Percentiles rank a stretch among this genome's conserved stretches.
These are phyloP conservation scores for Drosophila navojoa DNA, from an alignment of 1,140 invertebrate genomes.

Conservation along the genomic window DNA sequence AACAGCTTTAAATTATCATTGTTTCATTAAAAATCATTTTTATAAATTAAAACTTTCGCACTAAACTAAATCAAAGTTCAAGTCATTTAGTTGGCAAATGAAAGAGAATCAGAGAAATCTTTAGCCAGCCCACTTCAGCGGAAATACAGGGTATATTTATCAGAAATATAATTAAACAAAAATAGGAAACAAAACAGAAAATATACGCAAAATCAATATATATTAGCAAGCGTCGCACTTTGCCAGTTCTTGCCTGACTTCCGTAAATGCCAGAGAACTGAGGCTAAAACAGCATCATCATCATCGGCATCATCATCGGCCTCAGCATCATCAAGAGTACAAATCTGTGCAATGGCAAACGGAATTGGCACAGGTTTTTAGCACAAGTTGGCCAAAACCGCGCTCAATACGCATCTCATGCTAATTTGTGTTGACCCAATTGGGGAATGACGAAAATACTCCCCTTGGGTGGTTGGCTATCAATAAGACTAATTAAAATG, in stretches of 20 bases:
- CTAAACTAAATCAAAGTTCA: no score
- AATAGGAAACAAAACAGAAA: no score
- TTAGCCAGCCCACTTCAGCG: neutral
- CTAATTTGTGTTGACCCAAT: conserved; percentile 59
- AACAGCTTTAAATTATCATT: no score
- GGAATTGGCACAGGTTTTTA: conserved; percentile 17
- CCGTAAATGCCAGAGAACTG: conserved; percentile 1
- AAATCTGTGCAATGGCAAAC: neutral
- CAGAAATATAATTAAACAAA: neutral
- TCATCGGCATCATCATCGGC: neutral
- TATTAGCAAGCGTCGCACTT: neutral
- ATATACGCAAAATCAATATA: no score
- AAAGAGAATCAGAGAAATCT: neutral
- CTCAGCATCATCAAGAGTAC: no score
- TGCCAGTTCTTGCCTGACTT: conserved; percentile 4
- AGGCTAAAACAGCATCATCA: neutral
- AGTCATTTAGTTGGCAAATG: no score
- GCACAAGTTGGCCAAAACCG: conserved; percentile 48
- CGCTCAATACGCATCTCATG: conserved; percentile 69
- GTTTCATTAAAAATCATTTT: no score
- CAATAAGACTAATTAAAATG: conserved; percentile 74
- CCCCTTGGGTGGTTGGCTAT: conserved; percentile 35
- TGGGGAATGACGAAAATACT: conserved; percentile 20
- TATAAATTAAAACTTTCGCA: no score
- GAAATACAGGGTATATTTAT: conserved; percentile 1